Evolutionary conservation across 2,797 vertebrate species (phyloP).

Genomic region (Pangasius djambal): DNA sequence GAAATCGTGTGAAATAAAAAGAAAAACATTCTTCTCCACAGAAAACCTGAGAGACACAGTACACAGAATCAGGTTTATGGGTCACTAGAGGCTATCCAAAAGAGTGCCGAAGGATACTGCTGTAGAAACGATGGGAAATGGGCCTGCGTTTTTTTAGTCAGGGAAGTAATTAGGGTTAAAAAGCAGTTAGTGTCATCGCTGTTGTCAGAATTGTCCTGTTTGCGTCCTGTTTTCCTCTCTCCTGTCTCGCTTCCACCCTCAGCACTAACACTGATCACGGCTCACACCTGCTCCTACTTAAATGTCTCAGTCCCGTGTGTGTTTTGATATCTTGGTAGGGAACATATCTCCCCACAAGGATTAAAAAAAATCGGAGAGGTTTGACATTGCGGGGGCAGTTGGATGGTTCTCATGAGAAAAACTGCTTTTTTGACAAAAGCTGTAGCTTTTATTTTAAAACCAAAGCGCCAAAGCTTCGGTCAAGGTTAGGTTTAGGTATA

Average conservation of each 20-base stretch:
- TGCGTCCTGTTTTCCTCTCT: neutral
- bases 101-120: conserved; percentile 31
- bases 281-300: neutral
- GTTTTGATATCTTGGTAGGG: neutral
- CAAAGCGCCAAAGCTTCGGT: neutral
- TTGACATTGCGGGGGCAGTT: neutral
- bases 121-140: conserved; percentile 38
- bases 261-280: neutral
- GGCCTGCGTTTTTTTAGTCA: neutral
- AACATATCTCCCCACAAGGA: neutral
- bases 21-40: neutral
- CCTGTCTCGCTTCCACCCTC: neutral
- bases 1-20: neutral
- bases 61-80: conserved; percentile 49
- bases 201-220: neutral
- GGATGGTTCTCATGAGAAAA: neutral
- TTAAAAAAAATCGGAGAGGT: neutral
- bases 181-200: conserved; percentile 37
- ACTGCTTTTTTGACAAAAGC: neutral
- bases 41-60: conserved; percentile 8
- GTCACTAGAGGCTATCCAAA: conserved; percentile 30
- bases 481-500: neutral
- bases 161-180: conserved; percentile 48
- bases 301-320: neutral
- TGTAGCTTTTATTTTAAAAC: neutral